These are phyloP conservation scores for Isichthys henryi DNA, from an alignment of 2,113 vertebrate genomes.

Conservation along the genomic window DNA sequence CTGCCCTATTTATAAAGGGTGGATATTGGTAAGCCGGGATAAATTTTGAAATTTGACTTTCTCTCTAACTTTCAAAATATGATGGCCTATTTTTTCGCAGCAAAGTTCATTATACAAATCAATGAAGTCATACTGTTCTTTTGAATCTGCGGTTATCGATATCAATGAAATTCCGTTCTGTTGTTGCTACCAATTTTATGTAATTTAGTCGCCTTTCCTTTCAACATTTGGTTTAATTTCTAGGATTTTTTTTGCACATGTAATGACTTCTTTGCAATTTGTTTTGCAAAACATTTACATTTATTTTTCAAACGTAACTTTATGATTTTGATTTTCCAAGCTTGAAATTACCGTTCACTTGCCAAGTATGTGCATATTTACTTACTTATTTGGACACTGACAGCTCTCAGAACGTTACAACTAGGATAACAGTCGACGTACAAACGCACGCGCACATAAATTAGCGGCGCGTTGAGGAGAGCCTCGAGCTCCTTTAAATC, in stretches of 20 bases:
- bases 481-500: conserved; percentile 50
- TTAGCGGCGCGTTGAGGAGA: conserved; percentile 33
- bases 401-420: not conserved
- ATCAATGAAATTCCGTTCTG: not conserved
- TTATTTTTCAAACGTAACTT: not conserved
- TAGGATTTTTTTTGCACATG: not conserved
- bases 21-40: not conserved
- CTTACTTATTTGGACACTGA: conserved; percentile 1
- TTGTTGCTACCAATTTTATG: not conserved
- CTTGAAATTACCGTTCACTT: not conserved
- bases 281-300: not conserved
- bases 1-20: not conserved
- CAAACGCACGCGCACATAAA: conserved; percentile 23
- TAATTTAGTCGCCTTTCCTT: not conserved
- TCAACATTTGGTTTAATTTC: not conserved
- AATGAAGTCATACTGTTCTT: not conserved
- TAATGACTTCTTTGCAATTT: not conserved
- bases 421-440: not conserved
- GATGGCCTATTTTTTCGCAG: not conserved
- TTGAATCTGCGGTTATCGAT: not conserved
- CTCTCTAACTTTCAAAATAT: not conserved
- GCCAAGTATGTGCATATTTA: not conserved
- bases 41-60: not conserved
- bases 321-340: conserved; percentile 2
- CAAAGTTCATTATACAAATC: not conserved